A percentile compares a stretch with the other conserved stretches of the same genome.
phyloP scores from a whole-genome alignment of 1,140 invertebrate species.

The Calliopsis andreniformis region DNA sequence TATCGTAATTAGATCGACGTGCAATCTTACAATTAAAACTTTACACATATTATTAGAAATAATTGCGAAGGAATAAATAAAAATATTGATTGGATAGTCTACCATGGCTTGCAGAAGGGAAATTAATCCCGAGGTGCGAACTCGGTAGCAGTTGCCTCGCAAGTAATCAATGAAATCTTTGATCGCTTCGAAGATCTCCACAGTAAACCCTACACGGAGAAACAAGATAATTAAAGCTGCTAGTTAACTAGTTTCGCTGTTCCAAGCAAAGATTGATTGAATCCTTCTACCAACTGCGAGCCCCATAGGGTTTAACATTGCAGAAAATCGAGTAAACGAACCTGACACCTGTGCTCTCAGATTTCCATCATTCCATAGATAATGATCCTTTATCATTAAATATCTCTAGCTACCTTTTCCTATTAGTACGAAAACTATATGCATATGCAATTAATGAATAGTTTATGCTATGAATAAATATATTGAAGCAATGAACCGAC shows the following conservation, averaged over 20 bases:
- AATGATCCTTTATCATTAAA: constrained; percentile 24
- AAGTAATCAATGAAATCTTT: constrained; percentile 47
- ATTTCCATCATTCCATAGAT: constrained; percentile 13
- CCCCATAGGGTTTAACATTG: not conserved
- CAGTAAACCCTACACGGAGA: constrained; percentile 20
- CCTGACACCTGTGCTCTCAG: constrained; percentile 23
- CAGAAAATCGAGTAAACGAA: constrained; percentile 48
- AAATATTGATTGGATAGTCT: too few species aligned
- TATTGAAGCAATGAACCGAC: constrained; percentile 13
- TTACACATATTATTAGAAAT: too few species aligned
- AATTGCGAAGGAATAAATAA: too few species aligned
- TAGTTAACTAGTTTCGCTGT: constrained; percentile 56
- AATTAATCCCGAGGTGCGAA: constrained; percentile 35
- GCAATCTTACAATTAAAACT: too few species aligned
- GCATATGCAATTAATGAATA: not conserved
- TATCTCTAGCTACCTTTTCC: not conserved
- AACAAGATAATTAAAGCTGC: constrained; percentile 55
- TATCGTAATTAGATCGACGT: too few species aligned
- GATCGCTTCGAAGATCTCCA: constrained; percentile 18
- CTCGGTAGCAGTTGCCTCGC: constrained; percentile 2
- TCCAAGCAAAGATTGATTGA: constrained; percentile 56
- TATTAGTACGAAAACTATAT: too few species aligned
- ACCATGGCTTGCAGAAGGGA: not conserved
- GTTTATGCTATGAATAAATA: not conserved
- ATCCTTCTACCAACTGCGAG: constrained; percentile 54